Conservation (phyloP, 2,113 vertebrate genomes). For the Taurulus bubalis region DNA sequence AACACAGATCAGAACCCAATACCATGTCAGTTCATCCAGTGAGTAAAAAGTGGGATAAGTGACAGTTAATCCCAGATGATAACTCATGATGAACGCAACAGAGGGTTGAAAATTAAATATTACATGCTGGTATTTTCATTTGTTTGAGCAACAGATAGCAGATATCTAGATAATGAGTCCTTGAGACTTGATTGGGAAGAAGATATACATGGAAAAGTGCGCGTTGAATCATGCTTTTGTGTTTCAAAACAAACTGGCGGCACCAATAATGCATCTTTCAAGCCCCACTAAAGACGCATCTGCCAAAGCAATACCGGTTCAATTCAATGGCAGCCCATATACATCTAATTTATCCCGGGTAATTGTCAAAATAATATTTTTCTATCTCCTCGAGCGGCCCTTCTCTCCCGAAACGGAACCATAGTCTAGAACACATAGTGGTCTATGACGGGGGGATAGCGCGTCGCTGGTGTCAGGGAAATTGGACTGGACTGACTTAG, state of each 20-base stretch:
- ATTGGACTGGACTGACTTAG: too few relatives aligned
- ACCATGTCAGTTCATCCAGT: not conserved
- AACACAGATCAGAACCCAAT: constrained; percentile 4
- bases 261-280: constrained; percentile 57
- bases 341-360: constrained; percentile 69
- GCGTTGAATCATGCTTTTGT: constrained; percentile 25
- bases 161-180: constrained; percentile 17
- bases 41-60: constrained; percentile 7
- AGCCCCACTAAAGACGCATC: constrained; percentile 51
- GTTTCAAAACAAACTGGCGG: constrained; percentile 31
- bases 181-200: constrained; percentile 13
- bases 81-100: constrained; percentile 15
- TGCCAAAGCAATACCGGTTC: constrained; percentile 72
- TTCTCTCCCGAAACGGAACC: constrained; percentile 27
- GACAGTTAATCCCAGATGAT: constrained; percentile 1
- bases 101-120: constrained; percentile 8
- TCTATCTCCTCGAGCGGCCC: constrained; percentile 2
- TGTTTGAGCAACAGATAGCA: constrained; percentile 16
- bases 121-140: constrained; percentile 20
- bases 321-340: constrained; percentile 46
- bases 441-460: too few relatives aligned
- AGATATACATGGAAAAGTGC: constrained; percentile 4
- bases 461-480: too few relatives aligned
- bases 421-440: constrained; percentile 9
- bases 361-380: constrained; percentile 70